Base-by-base conservation (phyloP, 2,797 vertebrate species). In the Gallinago nigripennis region DNA sequence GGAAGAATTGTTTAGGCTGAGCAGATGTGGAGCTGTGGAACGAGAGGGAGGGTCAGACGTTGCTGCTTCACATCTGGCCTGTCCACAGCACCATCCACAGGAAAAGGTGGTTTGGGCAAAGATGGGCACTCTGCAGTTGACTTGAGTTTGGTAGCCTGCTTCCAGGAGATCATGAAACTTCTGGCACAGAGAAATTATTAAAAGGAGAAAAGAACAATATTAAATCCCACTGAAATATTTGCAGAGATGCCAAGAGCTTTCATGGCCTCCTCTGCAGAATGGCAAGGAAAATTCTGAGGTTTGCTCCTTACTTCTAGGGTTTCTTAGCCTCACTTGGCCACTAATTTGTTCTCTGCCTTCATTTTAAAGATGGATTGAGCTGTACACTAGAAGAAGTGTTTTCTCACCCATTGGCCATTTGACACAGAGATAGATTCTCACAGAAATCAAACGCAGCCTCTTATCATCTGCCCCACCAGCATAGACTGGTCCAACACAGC, bases 381-480 rank as follows among this genome's bases (percentile, higher is more conserved):
- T 87, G 31, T 70, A 30, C 33, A 82, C 18, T 23, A 68, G 25
- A 64, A 87, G 78, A 92, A 87, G 73, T 16, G 27, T 77, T 94
- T 87, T 93, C 91, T 92, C 65, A 45, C 92, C 71, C 75, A 0
- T 92, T 66, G 92, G 35, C 71, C 71, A 45, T 82, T 92, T 81
- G 90, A 91, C 45, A 54, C 30, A 90, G 54, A 81, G 48, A 75
- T 5, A 46, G 30, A 70, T 76, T 84, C 77, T 72, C 83, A 63
- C 30, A 81, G 86, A 89, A 94, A 93, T 90, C 71, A 71, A 91
- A 58, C 46, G 11, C 66, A 92, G 87, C 60, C 80, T 75, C 90
- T 73, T 65, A 35, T 58, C 64, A 45, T 39, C 75, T 69, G 65
- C 50, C 72, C 75, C 86, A 91, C 46, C 86, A 88, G 65, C 69